Base-by-base conservation (phyloP, 2,888 invertebrate genomes). In the Cyclophora punctaria region DNA sequence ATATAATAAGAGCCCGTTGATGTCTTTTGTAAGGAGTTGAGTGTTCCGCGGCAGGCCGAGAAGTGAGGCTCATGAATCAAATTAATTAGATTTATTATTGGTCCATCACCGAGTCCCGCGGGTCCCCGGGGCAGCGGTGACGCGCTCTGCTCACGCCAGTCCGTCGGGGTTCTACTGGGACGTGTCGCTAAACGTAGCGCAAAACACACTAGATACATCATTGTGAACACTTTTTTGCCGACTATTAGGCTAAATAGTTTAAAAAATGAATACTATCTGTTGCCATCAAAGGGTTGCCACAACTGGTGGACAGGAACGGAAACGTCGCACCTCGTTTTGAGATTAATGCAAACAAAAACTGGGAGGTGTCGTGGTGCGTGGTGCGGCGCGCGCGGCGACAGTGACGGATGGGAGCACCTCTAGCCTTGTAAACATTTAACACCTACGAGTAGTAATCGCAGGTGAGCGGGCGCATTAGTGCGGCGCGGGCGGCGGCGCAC, bases 341-440 rank as follows among this genome's bases (percentile, higher is more conserved):
- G 50, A 52, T 49, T 48, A 49, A 51, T 49, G 48, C 53, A 48
- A 59, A 57, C 52, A 57, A 56, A 55, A 52, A 50, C 44, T 52
- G 52, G 35, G 44, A 44, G 49, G 47, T 52, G 52, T 67, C 66
- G 68, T 71, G 68, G 66, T 48, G 53, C 46, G 58, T 59, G 54
- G 20, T 48, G 58, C 50, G 59, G 62, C 62, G 65, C 64, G 48
- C 73, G 72, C 73, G 73, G 71, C 69, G 80, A 80, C 78, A 75
- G 61, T 68, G 75, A 79, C 73, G 70, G 72, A 79, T 79, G 71
- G 71, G 68, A 58, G 68, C 66, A 66, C 67, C 69, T 72, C 66
- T 67, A 64, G 66, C 71, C 72, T 69, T 75, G 76, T 79, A 75
- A 80, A 78, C 77, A 78, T 79, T 78, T 80, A 75, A 80, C 80